A percentile compares a stretch with the other conserved stretches of the same genome.
Conservation (phyloP, 2,797 vertebrate species). For the Acrossocheilus wenchowensis region DNA sequence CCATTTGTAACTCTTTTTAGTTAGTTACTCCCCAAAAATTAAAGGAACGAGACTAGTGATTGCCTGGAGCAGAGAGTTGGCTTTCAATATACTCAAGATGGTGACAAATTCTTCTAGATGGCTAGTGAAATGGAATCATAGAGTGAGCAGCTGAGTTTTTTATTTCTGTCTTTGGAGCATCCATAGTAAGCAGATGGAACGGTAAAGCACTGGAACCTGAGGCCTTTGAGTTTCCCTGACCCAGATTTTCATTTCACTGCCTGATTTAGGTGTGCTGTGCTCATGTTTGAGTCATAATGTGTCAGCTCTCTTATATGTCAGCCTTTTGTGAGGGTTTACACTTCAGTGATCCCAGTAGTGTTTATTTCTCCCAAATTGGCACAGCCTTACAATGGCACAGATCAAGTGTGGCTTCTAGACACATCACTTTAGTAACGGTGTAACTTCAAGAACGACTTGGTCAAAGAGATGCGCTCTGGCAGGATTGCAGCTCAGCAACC, state of each 20-base stretch:
- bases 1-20: constrained; percentile 59
- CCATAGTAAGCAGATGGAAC: constrained; percentile 36
- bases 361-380: constrained; percentile 34
- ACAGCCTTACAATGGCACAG: constrained; percentile 7
- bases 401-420: constrained; percentile 27
- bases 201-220: constrained; percentile 28
- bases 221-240: constrained; percentile 42
- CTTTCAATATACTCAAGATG: constrained; percentile 52
- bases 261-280: constrained; percentile 37
- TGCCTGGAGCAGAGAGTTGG: constrained; percentile 45
- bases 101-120: constrained; percentile 47
- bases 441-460: constrained; percentile 3
- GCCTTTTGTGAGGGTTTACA: constrained; percentile 17
- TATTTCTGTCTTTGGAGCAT: constrained; percentile 5
- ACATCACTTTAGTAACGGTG: background rate
- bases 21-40: constrained; percentile 49
- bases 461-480: background rate
- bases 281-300: constrained; percentile 26
- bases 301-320: constrained; percentile 39
- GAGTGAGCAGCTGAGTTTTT: constrained; percentile 30
- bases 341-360: constrained; percentile 7
- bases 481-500: constrained; percentile 17
- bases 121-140: constrained; percentile 26
- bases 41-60: constrained; percentile 41
- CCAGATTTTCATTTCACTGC: constrained; percentile 43